A percentile compares a stretch with the other conserved stretches of the same genome.
These are phyloP conservation scores for Electrona antarctica DNA, from an alignment of 2,113 vertebrate genomes.

Conservation along the genomic window DNA sequence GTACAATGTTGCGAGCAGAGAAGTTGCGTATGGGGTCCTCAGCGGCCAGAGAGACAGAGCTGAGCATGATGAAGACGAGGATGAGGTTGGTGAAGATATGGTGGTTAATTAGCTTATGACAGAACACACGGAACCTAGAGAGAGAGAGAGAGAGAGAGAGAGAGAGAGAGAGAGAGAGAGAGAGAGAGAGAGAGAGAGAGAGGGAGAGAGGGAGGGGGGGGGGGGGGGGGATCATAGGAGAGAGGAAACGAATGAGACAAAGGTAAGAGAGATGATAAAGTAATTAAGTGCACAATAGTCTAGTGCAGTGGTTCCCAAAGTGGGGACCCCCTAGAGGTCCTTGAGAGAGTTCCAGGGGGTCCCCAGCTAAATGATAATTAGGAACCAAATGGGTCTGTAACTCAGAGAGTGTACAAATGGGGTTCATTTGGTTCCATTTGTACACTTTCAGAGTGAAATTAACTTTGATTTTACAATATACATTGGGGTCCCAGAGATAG, in stretches of 20 bases:
- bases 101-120: constrained; percentile 97
- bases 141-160: constrained; percentile 11
- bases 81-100: constrained; percentile 99
- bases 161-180: background rate
- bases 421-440: too few species aligned
- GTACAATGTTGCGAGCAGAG: constrained; percentile 95
- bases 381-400: too few species aligned
- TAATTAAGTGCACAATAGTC: too few species aligned
- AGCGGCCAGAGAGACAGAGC: constrained; percentile 94
- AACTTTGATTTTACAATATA: too few species aligned
- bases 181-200: background rate
- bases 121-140: constrained; percentile 91
- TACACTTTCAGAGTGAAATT: too few species aligned
- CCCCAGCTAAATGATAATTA: too few species aligned
- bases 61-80: constrained; percentile 99
- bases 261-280: background rate
- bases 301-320: too few species aligned
- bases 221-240: background rate
- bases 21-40: constrained; percentile 97
- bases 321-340: too few species aligned
- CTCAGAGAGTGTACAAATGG: too few species aligned
- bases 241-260: background rate
- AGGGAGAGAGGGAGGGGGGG: background rate
- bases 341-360: too few species aligned
- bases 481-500: too few species aligned